phyloP scores from a whole-genome alignment of 1,140 invertebrate genomes.

The Euura saliciscinereae region DNA sequence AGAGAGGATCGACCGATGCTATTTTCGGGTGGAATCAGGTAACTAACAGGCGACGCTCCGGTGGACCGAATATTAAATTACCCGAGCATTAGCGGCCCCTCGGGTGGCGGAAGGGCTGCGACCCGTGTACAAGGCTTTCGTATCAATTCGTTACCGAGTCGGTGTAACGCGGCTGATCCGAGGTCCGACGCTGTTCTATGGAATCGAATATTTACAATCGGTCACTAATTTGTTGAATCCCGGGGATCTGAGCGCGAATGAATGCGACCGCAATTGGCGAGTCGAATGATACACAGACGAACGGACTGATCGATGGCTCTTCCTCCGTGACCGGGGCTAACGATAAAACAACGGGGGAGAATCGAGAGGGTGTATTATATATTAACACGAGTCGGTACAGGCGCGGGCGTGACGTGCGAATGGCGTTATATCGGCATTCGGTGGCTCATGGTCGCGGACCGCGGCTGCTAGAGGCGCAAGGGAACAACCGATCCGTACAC shows the following conservation, averaged over 20 bases:
- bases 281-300: too few relatives aligned
- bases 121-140: not conserved
- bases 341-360: too few relatives aligned
- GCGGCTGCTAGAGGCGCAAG: not conserved
- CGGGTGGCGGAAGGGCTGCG: not conserved
- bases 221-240: too few relatives aligned
- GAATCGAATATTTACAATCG: too few relatives aligned
- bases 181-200: not conserved
- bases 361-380: not conserved
- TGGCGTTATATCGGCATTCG: not conserved
- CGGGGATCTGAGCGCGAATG: too few relatives aligned
- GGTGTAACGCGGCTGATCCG: not conserved
- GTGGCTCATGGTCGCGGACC: not conserved
- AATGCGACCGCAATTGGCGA: too few relatives aligned
- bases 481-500: conserved; percentile 16
- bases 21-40: conserved; percentile 2
- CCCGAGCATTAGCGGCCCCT: not conserved
- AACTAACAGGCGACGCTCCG: conserved; percentile 2
- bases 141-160: not conserved
- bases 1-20: conserved; percentile 3
- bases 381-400: not conserved
- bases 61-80: conserved; percentile 5
- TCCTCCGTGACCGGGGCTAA: too few relatives aligned
- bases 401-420: not conserved
- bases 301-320: too few relatives aligned